Percentiles rank a stretch among this genome's conserved stretches.
Evolutionary conservation across 2,888 invertebrate species (phyloP).

Genomic region (Sisyra terminalis): DNA sequence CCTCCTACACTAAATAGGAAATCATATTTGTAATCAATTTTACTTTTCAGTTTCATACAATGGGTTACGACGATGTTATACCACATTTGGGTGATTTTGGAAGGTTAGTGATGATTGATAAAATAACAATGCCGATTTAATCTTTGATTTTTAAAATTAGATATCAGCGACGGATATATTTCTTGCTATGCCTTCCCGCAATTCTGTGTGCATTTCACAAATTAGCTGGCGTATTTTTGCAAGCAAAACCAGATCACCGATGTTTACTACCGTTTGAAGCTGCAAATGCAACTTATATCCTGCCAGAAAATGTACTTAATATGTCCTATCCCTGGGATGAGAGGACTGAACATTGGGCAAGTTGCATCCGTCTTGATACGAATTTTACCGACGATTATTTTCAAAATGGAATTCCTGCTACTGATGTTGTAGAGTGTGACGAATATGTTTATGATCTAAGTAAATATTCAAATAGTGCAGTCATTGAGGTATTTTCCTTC

Average conservation of each 20-base stretch:
- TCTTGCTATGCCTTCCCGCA: conserved; percentile 50
- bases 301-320: conserved; percentile 28
- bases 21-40: too few relatives aligned
- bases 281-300: conserved; percentile 28
- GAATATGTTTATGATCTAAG: conserved; percentile 41
- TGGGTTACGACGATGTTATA: conserved; percentile 58
- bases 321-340: conserved; percentile 36
- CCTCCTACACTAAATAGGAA: too few relatives aligned
- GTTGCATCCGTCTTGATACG: conserved; percentile 33
- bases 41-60: conserved; percentile 18
- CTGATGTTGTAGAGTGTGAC: conserved; percentile 27
- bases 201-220: conserved; percentile 60
- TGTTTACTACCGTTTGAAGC: conserved; percentile 41
- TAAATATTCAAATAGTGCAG: conserved; percentile 41
- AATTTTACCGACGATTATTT: conserved; percentile 24
- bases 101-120: conserved; percentile 16
- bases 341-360: conserved; percentile 28
- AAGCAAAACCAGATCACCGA: conserved; percentile 46
- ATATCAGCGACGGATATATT: conserved; percentile 50
- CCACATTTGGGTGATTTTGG: conserved; percentile 53
- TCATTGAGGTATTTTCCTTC: conserved; percentile 36
- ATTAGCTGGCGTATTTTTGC: conserved; percentile 50
- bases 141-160: conserved; percentile 12
- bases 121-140: too few relatives aligned
- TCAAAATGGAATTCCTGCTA: conserved; percentile 18